Base-by-base conservation (phyloP, 2,888 invertebrate genomes). In the Byasa hedistus region DNA sequence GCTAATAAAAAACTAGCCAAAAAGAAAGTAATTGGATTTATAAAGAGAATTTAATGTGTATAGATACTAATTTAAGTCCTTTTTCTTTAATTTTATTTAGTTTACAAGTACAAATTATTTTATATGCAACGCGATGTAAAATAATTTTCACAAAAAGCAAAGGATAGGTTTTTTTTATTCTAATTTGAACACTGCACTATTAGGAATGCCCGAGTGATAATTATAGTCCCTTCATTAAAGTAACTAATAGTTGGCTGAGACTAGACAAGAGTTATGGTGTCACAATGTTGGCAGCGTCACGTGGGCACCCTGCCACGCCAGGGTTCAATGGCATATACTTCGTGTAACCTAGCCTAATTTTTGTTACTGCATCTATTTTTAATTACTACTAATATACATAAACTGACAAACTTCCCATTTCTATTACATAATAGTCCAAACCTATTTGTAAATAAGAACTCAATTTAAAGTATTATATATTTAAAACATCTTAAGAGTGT, bases 251-350 rank as follows among this genome's bases (percentile, higher is more conserved):
- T 83, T 80, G 71, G 65, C 73, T 70, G 59, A 58, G 71, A 71
- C 36, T 68, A 70, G 66, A 57, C 62, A 65, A 71, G 76, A 79
- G 80, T 76, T 75, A 78, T 75, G 70, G 77, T 78, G 78, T 74
- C 76, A 73, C 69, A 64, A 61, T 69, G 64, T 79, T 79, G 78
- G 77, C 76, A 78, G 64, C 69, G 68, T 57, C 39, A 36, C 23
- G 56, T 55, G 72, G 76, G 75, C 72, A 73, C 74, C 83, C 85
- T 86, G 83, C 69, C 68, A 76, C 81, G 86, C 84, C 81, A 83
- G 72, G 77, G 83, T 81, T 83, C 85, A 77, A 73, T 76, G 76
- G 70, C 76, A 72, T 69, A 69, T 69, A 67, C 44, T 65, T 69
- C 62, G 70, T 69, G 68, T 73, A 70, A 67, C 69, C 67, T 70